Evolutionary conservation across 1,140 invertebrate species (phyloP), one percentile per base, ranked within the genome.

Genomic region (Lethrus apterus): DNA sequence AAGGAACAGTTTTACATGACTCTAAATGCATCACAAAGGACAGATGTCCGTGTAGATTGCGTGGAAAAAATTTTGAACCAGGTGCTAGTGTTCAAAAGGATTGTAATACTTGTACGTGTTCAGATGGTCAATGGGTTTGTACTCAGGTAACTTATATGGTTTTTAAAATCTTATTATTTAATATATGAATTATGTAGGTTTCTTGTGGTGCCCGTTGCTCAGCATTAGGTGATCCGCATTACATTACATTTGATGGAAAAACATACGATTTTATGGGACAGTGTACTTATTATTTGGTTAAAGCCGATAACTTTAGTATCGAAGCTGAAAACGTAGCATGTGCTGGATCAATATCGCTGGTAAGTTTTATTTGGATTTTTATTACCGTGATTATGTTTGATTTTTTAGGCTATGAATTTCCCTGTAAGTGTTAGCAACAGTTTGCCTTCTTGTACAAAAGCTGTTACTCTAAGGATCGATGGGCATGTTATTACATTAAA

Each of bases 211-310:
- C 81, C 0, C 75, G 85, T 14, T 91, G 91, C 64, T 76, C 82
- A 0, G 81, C 84, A 0, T 73, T 89, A 13, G 90, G 90, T 0
- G 89, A 93, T 70, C 89, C 90, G 2, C 91, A 94, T 69, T 94
- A 92, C 65, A 77, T 77, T 15, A 94, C 89, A 0, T 94, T 93
- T 61, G 91, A 93, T 66, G 89, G 89, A 0, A 79, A 77, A 44
- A 46, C 52, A 5, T 93, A 79, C 62, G 81, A 92, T 64, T 93
- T 92, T 63, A 90, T 91, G 84, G 89, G 89, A 7, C 81, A 83
- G 49, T 94, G 91, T 66, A 79, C 80, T 0, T 93, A 93, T 60
- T 84, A 86, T 58, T 63, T 94, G 30, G 67, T 92, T 1, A 79
- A 83, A 53, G 71, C 71, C 0, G 57, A 71, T 0, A 77, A 84